These are phyloP conservation scores for Isaurus tuberculatus DNA, from an alignment of 92 coral and sea anemone species.

Conservation along the genomic window DNA sequence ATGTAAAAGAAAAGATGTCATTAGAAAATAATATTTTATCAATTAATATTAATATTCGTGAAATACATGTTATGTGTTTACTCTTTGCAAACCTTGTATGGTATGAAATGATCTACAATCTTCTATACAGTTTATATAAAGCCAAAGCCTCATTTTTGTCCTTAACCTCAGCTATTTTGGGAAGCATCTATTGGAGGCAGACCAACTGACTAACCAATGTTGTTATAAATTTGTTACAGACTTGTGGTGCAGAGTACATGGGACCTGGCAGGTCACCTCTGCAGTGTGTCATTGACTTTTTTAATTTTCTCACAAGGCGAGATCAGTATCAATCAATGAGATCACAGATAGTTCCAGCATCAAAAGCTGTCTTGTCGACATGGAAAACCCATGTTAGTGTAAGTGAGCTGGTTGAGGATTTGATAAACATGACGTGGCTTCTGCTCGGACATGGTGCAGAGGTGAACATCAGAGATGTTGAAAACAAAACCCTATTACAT, in stretches of 20 bases:
- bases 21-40: no score
- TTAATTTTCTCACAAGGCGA: constrained; percentile 70
- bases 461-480: constrained; percentile 78
- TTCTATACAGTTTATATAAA: no score
- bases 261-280: constrained; percentile 88
- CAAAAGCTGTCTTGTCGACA: constrained; percentile 48
- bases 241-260: constrained; percentile 81
- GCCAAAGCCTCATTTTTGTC: no score
- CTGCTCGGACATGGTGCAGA: constrained; percentile 85
- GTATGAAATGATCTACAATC: no score
- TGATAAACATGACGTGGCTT: constrained; percentile 73
- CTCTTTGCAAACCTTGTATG: no score
- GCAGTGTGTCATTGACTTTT: constrained; percentile 78
- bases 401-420: constrained; percentile 75
- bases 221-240: constrained; percentile 62
- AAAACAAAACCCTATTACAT: constrained; percentile 82
- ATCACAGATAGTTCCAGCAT: constrained; percentile 33
- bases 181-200: no score
- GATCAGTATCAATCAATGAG: constrained; percentile 29
- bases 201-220: no score
- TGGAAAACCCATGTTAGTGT: constrained; percentile 42
- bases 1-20: no score
- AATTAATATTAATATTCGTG: no score
- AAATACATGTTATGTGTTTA: no score
- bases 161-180: no score